Percentiles rank a stretch among this genome's conserved stretches.
Evolutionary conservation across 2,113 vertebrate species (phyloP).

Genomic region (Furnarius figulus): DNA sequence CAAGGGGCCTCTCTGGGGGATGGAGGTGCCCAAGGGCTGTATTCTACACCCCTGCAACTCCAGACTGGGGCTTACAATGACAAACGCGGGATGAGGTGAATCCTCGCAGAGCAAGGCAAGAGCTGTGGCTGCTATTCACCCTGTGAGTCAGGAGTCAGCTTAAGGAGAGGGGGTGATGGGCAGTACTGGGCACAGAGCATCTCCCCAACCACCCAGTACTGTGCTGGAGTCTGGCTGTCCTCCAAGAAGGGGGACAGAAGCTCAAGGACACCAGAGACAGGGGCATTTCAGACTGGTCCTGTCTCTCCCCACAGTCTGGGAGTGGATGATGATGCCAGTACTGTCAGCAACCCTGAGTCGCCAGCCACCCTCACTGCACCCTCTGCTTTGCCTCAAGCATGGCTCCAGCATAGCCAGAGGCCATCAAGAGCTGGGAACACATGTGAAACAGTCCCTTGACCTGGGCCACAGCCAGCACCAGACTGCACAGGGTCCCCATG

Average conservation of each 20-base stretch:
- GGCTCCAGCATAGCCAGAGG: neutral
- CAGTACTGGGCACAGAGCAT: neutral
- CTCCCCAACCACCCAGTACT: neutral
- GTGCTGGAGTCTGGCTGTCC: neutral
- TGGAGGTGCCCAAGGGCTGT: neutral
- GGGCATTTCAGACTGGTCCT: neutral
- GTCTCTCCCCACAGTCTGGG: neutral
- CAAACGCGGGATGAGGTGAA: neutral
- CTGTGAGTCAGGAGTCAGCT: neutral
- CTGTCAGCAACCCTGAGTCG: neutral
- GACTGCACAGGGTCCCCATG: neutral
- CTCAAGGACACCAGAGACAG: neutral
- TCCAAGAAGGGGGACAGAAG: neutral
- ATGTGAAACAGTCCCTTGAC: rapidly evolving
- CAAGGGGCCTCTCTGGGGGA: neutral
- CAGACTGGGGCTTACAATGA: neutral
- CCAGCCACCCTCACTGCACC: neutral
- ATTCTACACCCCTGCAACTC: rapidly evolving
- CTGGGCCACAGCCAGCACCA: rapidly evolving
- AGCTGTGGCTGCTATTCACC: neutral
- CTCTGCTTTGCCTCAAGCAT: rapidly evolving
- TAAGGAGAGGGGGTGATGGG: neutral
- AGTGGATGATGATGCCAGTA: neutral
- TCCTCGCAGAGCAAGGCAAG: neutral
- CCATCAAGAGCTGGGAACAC: neutral